phyloP scores from a whole-genome alignment of 2,113 vertebrate species.

The Chitala chitala region DNA sequence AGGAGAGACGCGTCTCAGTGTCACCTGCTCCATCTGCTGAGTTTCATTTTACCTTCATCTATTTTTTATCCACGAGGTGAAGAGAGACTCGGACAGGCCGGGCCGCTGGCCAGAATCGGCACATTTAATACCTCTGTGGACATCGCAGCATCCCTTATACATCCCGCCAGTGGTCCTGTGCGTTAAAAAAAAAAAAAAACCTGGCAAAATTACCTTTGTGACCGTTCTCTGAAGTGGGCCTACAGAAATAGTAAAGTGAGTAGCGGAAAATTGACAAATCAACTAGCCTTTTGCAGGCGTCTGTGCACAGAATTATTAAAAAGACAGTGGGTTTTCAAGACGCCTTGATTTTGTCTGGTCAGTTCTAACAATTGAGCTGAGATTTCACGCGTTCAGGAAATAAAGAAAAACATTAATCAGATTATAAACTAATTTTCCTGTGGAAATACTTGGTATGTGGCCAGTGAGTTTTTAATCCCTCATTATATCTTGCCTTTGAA shows the following conservation, averaged over 20 bases:
- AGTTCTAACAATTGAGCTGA: slow-evolving; percentile 20
- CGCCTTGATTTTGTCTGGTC: background rate
- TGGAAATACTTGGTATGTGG: background rate
- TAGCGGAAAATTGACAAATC: background rate
- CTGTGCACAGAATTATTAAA: slow-evolving; percentile 6
- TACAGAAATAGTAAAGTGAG: background rate
- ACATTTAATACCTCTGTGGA: background rate
- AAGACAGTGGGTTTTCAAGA: background rate
- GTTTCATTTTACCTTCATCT: slow-evolving; percentile 16
- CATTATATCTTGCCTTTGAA: background rate
- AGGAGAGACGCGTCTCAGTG: background rate
- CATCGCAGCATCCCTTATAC: background rate
- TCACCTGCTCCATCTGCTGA: background rate
- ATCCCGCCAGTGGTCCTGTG: background rate
- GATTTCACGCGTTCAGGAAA: slow-evolving; percentile 14
- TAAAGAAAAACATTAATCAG: background rate
- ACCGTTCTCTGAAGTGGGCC: too few species aligned
- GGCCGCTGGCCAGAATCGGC: background rate
- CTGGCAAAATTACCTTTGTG: too few species aligned
- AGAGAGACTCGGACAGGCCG: background rate
- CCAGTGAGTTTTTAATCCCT: too few species aligned
- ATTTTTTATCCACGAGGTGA: slow-evolving; percentile 18
- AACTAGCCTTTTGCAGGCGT: background rate
- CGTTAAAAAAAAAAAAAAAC: too few species aligned
- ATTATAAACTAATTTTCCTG: background rate